Conservation (phyloP, 2,113 vertebrate genomes). For the Carollia perspicillata region DNA sequence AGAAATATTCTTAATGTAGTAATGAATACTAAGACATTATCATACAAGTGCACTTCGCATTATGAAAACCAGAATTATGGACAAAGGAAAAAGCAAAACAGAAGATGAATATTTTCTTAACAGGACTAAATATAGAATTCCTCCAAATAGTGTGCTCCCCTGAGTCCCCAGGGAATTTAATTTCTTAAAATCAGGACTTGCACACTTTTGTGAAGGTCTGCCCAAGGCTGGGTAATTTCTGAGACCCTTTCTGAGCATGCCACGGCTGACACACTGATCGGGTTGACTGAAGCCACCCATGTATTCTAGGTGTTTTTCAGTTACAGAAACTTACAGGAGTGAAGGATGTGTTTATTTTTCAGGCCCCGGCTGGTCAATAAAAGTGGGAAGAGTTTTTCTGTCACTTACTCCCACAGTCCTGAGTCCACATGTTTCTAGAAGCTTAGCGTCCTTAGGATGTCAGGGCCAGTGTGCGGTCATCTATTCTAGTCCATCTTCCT, state of each 20-base stretch:
- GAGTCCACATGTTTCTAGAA: neutral
- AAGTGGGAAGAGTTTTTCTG: neutral
- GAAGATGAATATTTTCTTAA: neutral
- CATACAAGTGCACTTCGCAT: neutral
- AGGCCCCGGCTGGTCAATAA: neutral
- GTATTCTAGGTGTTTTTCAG: neutral
- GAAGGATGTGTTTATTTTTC: conserved; percentile 34
- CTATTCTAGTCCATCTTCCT: conserved; percentile 54
- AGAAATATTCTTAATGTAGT: neutral
- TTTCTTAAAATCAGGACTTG: conserved; percentile 32
- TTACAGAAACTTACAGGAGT: neutral
- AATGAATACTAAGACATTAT: conserved; percentile 28
- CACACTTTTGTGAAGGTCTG: neutral
- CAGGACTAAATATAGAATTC: neutral
- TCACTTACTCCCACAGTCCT: neutral
- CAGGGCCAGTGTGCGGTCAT: neutral
- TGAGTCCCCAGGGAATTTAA: neutral
- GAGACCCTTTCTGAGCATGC: neutral
- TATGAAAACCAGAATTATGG: conserved; percentile 23
- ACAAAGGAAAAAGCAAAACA: neutral
- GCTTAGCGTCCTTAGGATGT: neutral
- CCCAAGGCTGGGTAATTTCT: neutral
- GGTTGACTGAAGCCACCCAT: neutral
- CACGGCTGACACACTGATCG: neutral
- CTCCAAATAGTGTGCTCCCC: neutral